Base-by-base conservation (phyloP, 2,113 vertebrate species). In the Ondatra zibethicus region DNA sequence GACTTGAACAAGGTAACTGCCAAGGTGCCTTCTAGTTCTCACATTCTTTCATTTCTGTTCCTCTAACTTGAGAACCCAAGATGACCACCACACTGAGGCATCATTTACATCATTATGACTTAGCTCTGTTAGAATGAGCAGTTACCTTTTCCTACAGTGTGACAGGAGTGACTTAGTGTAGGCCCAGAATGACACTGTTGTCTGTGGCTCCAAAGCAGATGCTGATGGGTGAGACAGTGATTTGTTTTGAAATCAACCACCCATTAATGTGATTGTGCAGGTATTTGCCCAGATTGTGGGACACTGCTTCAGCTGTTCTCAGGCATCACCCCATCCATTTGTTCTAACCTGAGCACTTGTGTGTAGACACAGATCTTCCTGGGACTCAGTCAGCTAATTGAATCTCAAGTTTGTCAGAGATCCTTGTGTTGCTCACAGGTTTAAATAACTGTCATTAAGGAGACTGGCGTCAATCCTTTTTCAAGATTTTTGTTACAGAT, bases 271-370 rank as follows among this genome's bases (percentile, higher is more conserved):
- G 98, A 99, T 98, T 99, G 98, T 99, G 98, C 98, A 93, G 98
- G 95, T 97, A 97, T 98, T 99, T 99, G 99, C 98, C 98, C 98
- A 98, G 98, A 98, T 98, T 99, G 98, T 98, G 98, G 98, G 98
- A 99, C 98, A 98, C 97, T 97, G 97, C 95, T 98, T 98, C 98
- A 98, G 98, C 98, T 98, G 98, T 98, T 98, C 98, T 97, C 91
- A 98, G 97, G 98, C 98, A 98, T 98, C 96, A 96, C 90, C 68
- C 97, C 96, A 97, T 98, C 93, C 96, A n/a, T 81, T 97, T 88
- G 89, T 93, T 95, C 97, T 97, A 97, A 97, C 96, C 96, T 94
- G 96, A 97, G 97, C 55, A 97, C 96, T 97, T 96, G 90, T 96
- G 13, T 63, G 89, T 77, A 91, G n/a, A 61, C 23, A 63, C 63